Percentiles rank a stretch among this genome's conserved stretches.
phyloP scores from a whole-genome alignment of 2,888 invertebrate genomes.

The Catonia carolina region DNA sequence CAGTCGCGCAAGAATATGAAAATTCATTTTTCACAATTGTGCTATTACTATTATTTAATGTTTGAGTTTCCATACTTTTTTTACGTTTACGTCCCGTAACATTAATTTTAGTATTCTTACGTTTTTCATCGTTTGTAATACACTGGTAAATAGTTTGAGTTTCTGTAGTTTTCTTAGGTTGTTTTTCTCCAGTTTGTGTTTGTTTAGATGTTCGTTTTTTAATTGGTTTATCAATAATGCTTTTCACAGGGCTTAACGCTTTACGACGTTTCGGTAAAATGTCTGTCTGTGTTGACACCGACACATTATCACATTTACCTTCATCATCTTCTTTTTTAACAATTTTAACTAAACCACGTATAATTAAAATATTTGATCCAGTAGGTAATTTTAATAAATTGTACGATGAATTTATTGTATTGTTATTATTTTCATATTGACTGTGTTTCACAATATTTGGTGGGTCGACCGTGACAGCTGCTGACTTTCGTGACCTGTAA shows the following conservation, averaged over 20 bases:
- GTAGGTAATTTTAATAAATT: too few relatives aligned
- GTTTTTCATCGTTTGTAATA: not conserved
- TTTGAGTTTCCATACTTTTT: not conserved
- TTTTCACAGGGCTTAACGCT: not conserved
- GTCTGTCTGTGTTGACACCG: too few relatives aligned
- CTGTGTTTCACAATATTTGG: too few relatives aligned
- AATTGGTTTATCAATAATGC: not conserved
- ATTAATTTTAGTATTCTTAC: not conserved
- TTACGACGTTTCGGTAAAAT: not conserved
- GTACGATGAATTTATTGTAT: too few relatives aligned
- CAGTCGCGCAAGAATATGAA: too few relatives aligned
- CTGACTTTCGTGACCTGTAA: too few relatives aligned
- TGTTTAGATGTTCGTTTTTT: conserved; percentile 4
- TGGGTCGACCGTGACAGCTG: too few relatives aligned
- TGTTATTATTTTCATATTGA: too few relatives aligned
- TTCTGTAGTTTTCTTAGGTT: not conserved
- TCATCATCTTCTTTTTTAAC: not conserved
- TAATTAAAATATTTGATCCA: not conserved
- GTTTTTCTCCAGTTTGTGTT: conserved; percentile 3
- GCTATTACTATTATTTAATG: not conserved
- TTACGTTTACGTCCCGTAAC: not conserved
- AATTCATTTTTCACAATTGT: too few relatives aligned
- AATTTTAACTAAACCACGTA: not conserved
- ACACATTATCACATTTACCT: too few relatives aligned
- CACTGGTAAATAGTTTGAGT: not conserved